A percentile compares a stretch with the other conserved stretches of the same genome.
phyloP scores from a whole-genome alignment of 2,113 vertebrate species.

The Oncorhynchus keta region DNA sequence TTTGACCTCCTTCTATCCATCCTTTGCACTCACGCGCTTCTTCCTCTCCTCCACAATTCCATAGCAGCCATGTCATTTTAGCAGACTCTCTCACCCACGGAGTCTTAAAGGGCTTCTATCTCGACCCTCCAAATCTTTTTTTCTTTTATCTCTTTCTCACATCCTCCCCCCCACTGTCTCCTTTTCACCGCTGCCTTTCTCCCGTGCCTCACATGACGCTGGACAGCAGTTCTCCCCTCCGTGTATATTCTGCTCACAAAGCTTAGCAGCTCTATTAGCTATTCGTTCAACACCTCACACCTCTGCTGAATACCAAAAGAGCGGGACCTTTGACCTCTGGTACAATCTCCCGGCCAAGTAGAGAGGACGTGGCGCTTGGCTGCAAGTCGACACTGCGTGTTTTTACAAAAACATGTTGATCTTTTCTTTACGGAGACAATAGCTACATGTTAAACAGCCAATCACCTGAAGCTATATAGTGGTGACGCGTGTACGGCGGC shows the following conservation, averaged over 20 bases:
- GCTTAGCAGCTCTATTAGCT: constrained; percentile 3
- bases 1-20: too few relatives aligned
- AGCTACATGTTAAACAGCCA: too few relatives aligned
- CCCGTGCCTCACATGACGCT: background rate
- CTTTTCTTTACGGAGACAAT: too few relatives aligned
- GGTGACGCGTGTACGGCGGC: too few relatives aligned
- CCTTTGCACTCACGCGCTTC: background rate
- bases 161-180: background rate
- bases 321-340: constrained; percentile 12
- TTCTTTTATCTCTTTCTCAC: background rate
- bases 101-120: too few relatives aligned
- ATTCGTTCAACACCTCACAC: constrained; percentile 39
- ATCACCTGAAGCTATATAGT: too few relatives aligned
- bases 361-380: too few relatives aligned
- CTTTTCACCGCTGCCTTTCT: background rate
- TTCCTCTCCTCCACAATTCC: background rate
- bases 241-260: constrained; percentile 35
- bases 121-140: too few relatives aligned
- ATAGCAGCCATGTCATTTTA: too few relatives aligned
- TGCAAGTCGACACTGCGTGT: too few relatives aligned
- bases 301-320: constrained; percentile 29
- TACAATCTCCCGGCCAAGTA: background rate
- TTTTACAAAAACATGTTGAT: too few relatives aligned
- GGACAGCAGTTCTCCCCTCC: background rate
- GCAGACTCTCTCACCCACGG: too few relatives aligned